Conservation (phyloP, 2,888 invertebrate genomes). For the Eumerus sabulonum region DNA sequence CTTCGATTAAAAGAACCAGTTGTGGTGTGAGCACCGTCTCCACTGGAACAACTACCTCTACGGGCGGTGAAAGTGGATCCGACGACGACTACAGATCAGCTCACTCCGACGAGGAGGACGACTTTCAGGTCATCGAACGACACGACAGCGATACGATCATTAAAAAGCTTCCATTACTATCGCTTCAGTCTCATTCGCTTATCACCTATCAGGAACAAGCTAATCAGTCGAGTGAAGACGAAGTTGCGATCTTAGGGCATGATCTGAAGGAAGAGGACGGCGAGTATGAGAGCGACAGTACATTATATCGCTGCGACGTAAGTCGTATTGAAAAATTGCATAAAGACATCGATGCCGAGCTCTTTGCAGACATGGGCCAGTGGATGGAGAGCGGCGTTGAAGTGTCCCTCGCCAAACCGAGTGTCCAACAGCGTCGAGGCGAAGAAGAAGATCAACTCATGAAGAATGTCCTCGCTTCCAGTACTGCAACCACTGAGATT, state of each 20-base stretch:
- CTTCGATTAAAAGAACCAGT: too few species aligned
- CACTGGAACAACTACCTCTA: neutral
- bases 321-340: conserved; percentile 15
- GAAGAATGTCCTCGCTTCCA: too few species aligned
- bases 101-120: conserved; percentile 61
- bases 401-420: neutral
- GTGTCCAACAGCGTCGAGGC: neutral
- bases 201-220: neutral
- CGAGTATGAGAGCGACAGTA: neutral
- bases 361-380: conserved; percentile 4
- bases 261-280: neutral
- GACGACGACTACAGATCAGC: conserved; percentile 65
- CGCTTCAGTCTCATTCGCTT: conserved; percentile 23
- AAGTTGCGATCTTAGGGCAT: too few species aligned
- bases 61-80: conserved; percentile 13
- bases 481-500: neutral
- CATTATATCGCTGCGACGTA: conserved; percentile 6
- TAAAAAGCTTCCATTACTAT: conserved; percentile 14
- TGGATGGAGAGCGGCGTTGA: conserved; percentile 9
- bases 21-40: conserved; percentile 27
- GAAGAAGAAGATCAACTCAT: conserved; percentile 13
- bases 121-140: conserved; percentile 69
- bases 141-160: conserved; percentile 70
- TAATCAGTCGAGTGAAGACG: too few species aligned
- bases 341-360: conserved; percentile 20